Conservation (phyloP, 2,797 vertebrate genomes). For the Rousettus madagascariensis region DNA sequence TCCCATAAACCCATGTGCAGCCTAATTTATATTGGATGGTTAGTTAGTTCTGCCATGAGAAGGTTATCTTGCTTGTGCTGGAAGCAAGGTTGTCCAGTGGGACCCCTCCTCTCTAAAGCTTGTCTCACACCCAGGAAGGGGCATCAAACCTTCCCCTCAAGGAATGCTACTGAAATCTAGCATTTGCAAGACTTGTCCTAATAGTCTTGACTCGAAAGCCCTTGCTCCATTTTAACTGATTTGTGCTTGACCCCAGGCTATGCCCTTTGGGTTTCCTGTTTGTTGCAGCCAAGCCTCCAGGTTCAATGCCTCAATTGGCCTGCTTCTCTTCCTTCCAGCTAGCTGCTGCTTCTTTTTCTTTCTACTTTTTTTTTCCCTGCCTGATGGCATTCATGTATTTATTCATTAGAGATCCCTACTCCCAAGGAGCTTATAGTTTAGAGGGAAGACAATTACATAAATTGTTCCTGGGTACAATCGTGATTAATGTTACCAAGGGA, state of each 20-base stretch:
- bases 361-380: accelerated
- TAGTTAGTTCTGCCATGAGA: conserved; percentile 34
- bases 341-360: not conserved
- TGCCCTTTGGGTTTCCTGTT: not conserved
- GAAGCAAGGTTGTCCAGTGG: not conserved
- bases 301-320: not conserved
- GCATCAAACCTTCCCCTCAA: not conserved
- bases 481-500: not conserved
- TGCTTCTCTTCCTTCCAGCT: not conserved
- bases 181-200: not conserved
- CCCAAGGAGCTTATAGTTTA: not conserved
- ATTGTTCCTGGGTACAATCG: not conserved
- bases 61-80: conserved; percentile 31
- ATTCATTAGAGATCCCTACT: not conserved
- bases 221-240: not conserved
- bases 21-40: conserved; percentile 32
- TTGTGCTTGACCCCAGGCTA: not conserved
- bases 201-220: not conserved
- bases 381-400: not conserved
- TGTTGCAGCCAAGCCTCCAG: not conserved
- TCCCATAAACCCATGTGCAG: conserved; percentile 18
- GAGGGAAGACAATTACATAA: not conserved
- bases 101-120: not conserved
- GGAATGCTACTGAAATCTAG: not conserved
- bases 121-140: not conserved